Conservation (phyloP, 2,888 invertebrate species). For the Allacma fusca region DNA sequence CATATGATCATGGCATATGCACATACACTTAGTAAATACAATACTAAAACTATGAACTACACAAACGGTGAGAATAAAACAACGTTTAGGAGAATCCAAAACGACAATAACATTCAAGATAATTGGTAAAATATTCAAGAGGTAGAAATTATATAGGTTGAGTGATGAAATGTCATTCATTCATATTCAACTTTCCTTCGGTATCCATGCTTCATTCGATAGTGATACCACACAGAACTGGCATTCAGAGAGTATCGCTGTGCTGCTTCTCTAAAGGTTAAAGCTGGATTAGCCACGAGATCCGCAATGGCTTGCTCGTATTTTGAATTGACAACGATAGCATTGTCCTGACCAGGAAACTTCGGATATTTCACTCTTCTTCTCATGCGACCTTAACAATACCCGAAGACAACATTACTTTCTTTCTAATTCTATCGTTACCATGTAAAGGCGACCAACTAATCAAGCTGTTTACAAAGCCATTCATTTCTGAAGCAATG, state of each 20-base stretch:
- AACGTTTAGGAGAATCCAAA: neutral
- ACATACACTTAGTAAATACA: conserved; percentile 4
- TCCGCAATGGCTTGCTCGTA: conserved; percentile 51
- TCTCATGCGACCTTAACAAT: conserved; percentile 48
- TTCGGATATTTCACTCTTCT: conserved; percentile 51
- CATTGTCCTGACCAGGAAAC: conserved; percentile 43
- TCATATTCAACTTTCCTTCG: conserved; percentile 48
- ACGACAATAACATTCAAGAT: conserved; percentile 23
- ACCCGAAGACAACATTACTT: conserved; percentile 40
- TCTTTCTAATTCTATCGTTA: conserved; percentile 4
- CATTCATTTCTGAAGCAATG: too few relatives aligned
- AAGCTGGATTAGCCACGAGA: conserved; percentile 50
- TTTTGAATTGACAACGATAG: conserved; percentile 47
- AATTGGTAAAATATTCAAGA: conserved; percentile 15
- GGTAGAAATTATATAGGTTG: conserved; percentile 29
- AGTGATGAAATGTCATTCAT: conserved; percentile 24
- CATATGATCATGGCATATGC: conserved; percentile 11
- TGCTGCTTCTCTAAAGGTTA: conserved; percentile 54
- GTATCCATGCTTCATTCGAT: conserved; percentile 51
- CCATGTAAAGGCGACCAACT: neutral
- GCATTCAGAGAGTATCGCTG: conserved; percentile 48
- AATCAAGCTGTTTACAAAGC: neutral
- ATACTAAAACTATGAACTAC: conserved; percentile 34
- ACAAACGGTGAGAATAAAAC: conserved; percentile 29
- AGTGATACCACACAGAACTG: conserved; percentile 52